These are phyloP conservation scores for Phrynocephalus vlangalii DNA, from an alignment of 2,797 vertebrate species.

Conservation along the genomic window DNA sequence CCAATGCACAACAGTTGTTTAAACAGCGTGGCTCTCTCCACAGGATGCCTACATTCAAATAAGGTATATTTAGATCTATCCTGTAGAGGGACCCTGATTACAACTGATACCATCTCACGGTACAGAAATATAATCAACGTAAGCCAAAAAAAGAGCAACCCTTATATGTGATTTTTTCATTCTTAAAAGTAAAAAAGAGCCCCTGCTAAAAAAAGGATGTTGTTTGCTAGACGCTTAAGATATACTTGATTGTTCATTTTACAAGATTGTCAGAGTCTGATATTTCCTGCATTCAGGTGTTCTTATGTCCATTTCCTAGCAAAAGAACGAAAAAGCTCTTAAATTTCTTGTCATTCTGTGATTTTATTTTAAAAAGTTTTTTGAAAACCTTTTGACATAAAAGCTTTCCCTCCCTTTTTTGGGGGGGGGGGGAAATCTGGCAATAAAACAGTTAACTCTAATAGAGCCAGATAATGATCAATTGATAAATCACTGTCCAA, in stretches of 20 bases:
- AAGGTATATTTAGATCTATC: conserved; percentile 85
- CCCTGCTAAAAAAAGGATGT: conserved; percentile 53
- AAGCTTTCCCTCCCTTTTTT: conserved; percentile 31
- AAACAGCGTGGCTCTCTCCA: conserved; percentile 56
- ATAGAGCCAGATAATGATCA: conserved; percentile 78
- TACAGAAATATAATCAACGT: conserved; percentile 82
- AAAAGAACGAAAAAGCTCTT: conserved; percentile 46
- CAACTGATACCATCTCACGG: conserved; percentile 84
- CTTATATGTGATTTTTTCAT: conserved; percentile 61
- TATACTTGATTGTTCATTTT: conserved; percentile 40
- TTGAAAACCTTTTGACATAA: conserved; percentile 10
- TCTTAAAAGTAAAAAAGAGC: conserved; percentile 73
- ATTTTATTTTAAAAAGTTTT: conserved; percentile 38
- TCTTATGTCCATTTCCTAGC: conserved; percentile 54
- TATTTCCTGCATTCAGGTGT: conserved; percentile 30
- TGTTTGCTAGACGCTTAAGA: conserved; percentile 39
- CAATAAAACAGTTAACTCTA: conserved; percentile 79
- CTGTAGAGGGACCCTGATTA: conserved; percentile 90
- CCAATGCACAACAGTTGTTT: conserved; percentile 60
- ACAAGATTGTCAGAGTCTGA: conserved; percentile 37
- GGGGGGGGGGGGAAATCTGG: conserved; percentile 46
- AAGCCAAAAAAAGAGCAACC: conserved; percentile 73
- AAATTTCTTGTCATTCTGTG: conserved; percentile 45
- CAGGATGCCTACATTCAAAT: conserved; percentile 78
- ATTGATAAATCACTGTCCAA: conserved; percentile 82